These are phyloP conservation scores for Camponotus floridanus DNA, from an alignment of 1,140 invertebrate species.

Conservation along the genomic window DNA sequence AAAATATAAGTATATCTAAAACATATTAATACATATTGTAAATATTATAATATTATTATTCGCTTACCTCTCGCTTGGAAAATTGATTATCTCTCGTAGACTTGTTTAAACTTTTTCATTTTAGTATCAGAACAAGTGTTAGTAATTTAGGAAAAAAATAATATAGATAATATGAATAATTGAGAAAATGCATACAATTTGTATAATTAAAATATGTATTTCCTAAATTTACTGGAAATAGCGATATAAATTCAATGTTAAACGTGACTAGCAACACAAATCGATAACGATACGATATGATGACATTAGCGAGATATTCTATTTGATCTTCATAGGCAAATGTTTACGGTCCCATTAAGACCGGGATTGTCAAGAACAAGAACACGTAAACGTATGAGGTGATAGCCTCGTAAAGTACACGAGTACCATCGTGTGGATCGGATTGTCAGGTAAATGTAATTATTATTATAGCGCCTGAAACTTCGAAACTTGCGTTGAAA, in stretches of 20 bases:
- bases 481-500: slow-evolving; percentile 6
- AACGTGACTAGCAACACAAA: slow-evolving; percentile 50
- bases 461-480: slow-evolving; percentile 26
- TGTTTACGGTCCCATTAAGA: slow-evolving; percentile 82
- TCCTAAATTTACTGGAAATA: not conserved
- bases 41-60: too few relatives aligned
- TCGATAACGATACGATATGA: slow-evolving; percentile 56
- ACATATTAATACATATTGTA: too few relatives aligned
- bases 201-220: too few relatives aligned
- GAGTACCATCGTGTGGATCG: not conserved
- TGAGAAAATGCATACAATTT: too few relatives aligned
- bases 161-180: too few relatives aligned
- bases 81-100: too few relatives aligned
- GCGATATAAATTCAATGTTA: not conserved
- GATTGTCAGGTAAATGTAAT: slow-evolving; percentile 24
- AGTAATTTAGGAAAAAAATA: too few relatives aligned
- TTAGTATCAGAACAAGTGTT: too few relatives aligned
- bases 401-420: slow-evolving; percentile 7
- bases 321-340: slow-evolving; percentile 76
- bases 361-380: slow-evolving; percentile 61
- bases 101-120: too few relatives aligned
- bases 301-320: slow-evolving; percentile 65
- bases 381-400: not conserved
- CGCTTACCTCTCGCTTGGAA: too few relatives aligned
- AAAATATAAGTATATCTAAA: too few relatives aligned